Percentiles rank a stretch among this genome's conserved stretches.
phyloP scores from a whole-genome alignment of 2,797 vertebrate species.

The Etheostoma perlongum region DNA sequence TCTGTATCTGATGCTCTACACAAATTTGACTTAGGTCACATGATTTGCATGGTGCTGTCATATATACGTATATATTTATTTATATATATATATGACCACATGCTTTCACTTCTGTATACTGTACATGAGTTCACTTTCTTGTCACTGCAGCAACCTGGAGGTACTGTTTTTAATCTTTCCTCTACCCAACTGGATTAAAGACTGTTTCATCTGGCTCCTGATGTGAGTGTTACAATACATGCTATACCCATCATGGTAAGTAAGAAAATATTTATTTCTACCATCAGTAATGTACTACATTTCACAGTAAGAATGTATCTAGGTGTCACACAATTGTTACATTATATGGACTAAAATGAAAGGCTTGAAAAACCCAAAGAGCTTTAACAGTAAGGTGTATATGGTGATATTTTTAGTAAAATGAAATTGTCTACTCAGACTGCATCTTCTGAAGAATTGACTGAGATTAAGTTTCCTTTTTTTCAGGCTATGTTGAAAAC shows the following conservation, averaged over 20 bases:
- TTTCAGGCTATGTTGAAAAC: slow-evolving; percentile 72
- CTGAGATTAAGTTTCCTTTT: slow-evolving; percentile 27
- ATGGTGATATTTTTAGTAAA: neutral
- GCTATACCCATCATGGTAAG: slow-evolving; percentile 55
- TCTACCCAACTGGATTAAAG: slow-evolving; percentile 17
- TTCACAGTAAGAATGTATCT: neutral
- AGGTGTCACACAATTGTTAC: neutral
- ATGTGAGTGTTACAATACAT: neutral
- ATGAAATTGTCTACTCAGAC: neutral
- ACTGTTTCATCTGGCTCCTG: neutral
- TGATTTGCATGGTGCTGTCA: slow-evolving; percentile 22
- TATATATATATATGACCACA: neutral
- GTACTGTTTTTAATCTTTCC: neutral
- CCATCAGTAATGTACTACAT: neutral
- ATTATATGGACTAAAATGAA: neutral
- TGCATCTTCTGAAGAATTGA: neutral
- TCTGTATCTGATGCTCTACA: neutral
- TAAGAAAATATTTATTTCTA: slow-evolving; percentile 13
- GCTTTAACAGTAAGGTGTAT: neutral
- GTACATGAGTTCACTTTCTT: neutral
- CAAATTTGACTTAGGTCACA: slow-evolving; percentile 10
- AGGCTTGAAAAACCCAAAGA: neutral
- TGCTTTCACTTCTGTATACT: slow-evolving; percentile 71
- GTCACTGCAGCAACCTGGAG: neutral
- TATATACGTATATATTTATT: neutral